Conservation (phyloP, 2,888 invertebrate species). For the Pollenia amentaria region DNA sequence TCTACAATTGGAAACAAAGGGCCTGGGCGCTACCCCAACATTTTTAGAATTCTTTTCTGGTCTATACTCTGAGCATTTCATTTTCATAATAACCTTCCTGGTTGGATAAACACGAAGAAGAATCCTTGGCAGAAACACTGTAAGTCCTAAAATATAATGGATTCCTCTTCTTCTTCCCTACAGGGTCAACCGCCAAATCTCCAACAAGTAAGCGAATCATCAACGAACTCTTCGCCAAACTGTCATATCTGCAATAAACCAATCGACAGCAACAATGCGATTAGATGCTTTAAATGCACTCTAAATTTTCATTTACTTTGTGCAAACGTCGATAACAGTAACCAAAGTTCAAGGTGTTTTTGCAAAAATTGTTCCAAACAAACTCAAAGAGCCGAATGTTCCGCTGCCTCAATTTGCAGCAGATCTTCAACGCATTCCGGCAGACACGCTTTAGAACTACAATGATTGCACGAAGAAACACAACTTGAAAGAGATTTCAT, state of each 20-base stretch:
- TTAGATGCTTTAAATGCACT: slow-evolving; percentile 27
- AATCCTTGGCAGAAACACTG: slow-evolving; percentile 15
- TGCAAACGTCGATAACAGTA: neutral
- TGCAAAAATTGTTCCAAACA: slow-evolving; percentile 22
- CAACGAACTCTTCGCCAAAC: neutral
- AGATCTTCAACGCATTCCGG: slow-evolving; percentile 17
- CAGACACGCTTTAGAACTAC: slow-evolving; percentile 8
- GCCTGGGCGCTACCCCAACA: neutral
- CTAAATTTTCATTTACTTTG: slow-evolving; percentile 21
- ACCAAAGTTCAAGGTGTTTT: neutral
- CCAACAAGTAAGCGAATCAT: neutral
- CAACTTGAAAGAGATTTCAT: slow-evolving; percentile 22
- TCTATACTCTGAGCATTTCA: neutral
- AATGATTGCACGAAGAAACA: slow-evolving; percentile 32
- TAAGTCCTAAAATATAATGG: slow-evolving; percentile 36
- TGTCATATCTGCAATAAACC: slow-evolving; percentile 39
- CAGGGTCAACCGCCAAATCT: slow-evolving; percentile 41
- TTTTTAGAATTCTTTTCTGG: slow-evolving; percentile 22
- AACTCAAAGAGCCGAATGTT: neutral
- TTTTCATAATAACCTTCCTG: neutral
- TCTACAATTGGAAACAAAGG: no score
- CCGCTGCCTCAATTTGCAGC: slow-evolving; percentile 20
- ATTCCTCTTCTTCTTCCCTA: slow-evolving; percentile 39
- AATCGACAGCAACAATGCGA: neutral
- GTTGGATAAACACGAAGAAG: neutral